Evolutionary conservation across 2,888 invertebrate species (phyloP), one percentile per base, ranked within the genome.

Genomic region (Neuroscelio doddi): DNA sequence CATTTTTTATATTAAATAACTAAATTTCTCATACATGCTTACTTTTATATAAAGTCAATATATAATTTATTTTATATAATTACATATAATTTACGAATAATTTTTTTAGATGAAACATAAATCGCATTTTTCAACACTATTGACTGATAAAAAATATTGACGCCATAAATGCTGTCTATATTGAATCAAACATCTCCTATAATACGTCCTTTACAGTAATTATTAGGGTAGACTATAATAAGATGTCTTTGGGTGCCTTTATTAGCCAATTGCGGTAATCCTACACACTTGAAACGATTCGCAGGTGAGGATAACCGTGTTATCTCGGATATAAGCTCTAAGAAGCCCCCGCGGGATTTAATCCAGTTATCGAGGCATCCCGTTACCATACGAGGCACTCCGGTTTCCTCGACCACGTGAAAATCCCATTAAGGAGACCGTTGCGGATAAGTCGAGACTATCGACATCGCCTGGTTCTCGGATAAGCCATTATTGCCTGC

Each of bases 391-490:
- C 50, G 30, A 30, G 52, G 39, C 52, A 50, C 57, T 65, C 53
- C 53, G 61, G 61, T 65, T 61, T 65, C 61, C 61, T 56, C 61
- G 42, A 44, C 65, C 61, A 52, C 57, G 65, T 45, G 64, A 66
- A 66, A 69, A 69, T 66, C 69, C 64, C 62, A 66, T 69, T 70
- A 70, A 67, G 62, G 64, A 55, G 51, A 64, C 63, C 59, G 56
- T 59, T 51, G 62, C 58, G 55, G 63, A 65, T 69, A 55, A 66
- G 59, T 66, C 58, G 51, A 42, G 42, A 44, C 56, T 58, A 67
- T 64, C 64, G 64, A 50, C 62, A 56, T 49, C 44, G 42, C 39
- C 49, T 9, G 45, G 29, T 52, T 61, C 47, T 53, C 27, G 47
- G 42, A 47, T 61, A 47, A 53, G 53, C 61, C 42, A 53, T 61